Evolutionary conservation across 2,888 invertebrate genomes (phyloP), one percentile per base, ranked within the genome.

Genomic region (Stratiomys singularior): DNA sequence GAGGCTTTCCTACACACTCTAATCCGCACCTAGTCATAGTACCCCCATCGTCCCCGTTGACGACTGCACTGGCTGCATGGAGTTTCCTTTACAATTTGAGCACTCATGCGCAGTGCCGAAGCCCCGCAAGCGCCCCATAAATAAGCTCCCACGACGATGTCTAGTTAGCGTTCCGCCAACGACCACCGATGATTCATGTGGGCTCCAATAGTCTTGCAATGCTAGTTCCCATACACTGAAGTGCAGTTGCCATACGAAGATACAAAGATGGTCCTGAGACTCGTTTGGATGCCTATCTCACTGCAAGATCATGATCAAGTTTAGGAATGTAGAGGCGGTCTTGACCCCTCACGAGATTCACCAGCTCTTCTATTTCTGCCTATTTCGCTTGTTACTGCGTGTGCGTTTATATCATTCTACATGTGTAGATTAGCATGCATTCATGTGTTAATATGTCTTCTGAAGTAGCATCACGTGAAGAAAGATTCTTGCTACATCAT

Each of bases 21-120:
- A 60, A 23, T 28, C 13, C 27, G 23, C 25, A 30, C 3, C 72
- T 30, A 56, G 58, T 58, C 37, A 21, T 58, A 21, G 58, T 37
- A 11, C 71, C n/a, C n/a, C n/a, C 23, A 25, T 47, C 47, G 23
- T n/a, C 23, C 28, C 27, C 28, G 25, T 11, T 7, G 15, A 25
- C n/a, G 67, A 18, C 9, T 27, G 23, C n/a, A 13, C 47, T n/a
- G 3, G 37, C 37, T 37, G 37, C n/a, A n/a, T n/a, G n/a, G n/a
- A n/a, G 28, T 11, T 52, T 46, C 58, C 30, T 58, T 27, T 18
- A 21, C 21, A 60, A 74, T 30, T 30, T 37, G 60, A 15, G 1
- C 74, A 58, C 18, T 60, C 58, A 74, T 60, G 74, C 74, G 74
- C 60, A 58, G 58, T 74, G 37, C 74, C 74, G 74, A 74, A 74